Percentiles rank a stretch among this genome's conserved stretches.
Conservation (phyloP, 2,888 invertebrate species). For the Plebejus anna region DNA sequence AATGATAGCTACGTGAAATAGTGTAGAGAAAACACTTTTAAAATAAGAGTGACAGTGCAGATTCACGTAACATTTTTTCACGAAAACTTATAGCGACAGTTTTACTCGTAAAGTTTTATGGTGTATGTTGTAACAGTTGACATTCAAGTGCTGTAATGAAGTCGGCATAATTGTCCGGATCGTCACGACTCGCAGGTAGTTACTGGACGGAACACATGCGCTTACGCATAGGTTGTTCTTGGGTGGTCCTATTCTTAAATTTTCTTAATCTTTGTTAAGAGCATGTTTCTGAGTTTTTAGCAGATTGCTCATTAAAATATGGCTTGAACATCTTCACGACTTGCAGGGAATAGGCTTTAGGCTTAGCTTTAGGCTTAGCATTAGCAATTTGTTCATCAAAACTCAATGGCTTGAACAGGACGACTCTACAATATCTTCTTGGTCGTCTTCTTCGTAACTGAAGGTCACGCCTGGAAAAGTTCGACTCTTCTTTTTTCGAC, state of each 20-base stretch:
- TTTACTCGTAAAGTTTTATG: neutral
- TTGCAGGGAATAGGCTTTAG: neutral
- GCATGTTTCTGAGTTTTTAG: neutral
- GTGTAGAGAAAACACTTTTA: neutral
- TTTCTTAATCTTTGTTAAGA: neutral
- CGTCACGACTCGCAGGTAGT: neutral
- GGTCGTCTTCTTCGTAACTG: neutral
- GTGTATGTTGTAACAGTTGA: neutral
- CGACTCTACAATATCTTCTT: neutral
- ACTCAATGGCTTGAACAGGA: too few relatives aligned
- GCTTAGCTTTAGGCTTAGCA: neutral
- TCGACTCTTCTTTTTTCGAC: neutral
- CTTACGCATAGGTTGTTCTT: neutral
- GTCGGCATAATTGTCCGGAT: constrained; percentile 21
- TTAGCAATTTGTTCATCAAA: neutral
- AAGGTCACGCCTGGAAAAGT: neutral
- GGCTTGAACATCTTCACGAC: neutral
- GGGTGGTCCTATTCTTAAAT: neutral
- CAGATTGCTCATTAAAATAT: neutral
- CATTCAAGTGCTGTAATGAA: constrained; percentile 24
- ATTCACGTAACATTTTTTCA: neutral
- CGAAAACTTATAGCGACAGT: neutral
- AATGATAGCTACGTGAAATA: too few relatives aligned
- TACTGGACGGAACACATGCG: neutral
- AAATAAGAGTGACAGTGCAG: neutral